Evolutionary conservation across 2,888 invertebrate genomes (phyloP), one percentile per base, ranked within the genome.

Genomic region (Drosophila neoperkinsi): DNA sequence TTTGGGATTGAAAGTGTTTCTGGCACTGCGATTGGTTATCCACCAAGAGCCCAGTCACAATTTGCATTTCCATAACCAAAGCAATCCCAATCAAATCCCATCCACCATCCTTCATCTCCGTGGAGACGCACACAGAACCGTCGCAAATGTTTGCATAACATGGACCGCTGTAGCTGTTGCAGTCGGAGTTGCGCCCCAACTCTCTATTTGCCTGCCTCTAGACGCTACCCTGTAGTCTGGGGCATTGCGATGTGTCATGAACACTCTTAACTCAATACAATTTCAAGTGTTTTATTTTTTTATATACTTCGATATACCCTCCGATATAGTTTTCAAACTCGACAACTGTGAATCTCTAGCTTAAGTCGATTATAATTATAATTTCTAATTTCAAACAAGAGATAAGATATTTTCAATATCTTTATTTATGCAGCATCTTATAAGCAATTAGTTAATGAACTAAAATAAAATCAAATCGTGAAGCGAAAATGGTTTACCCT

Each of bases 121-220:
- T 21, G 43, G 18, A 61, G 31, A 30, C 36, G 56, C 38, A 49
- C 28, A 60, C 38, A 31, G 41, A 57, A 36, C 6, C 49, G 60
- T 30, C 13, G 38, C 51, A 68, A 71, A 78, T 77, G 77, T 77
- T 77, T 60, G 62, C 74, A 74, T 61, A 59, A 56, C 56, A 55
- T 64, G 70, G 30, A 52, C 66, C 64, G 41, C 64, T 62, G 77
- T 69, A 59, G 73, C 77, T 49, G 51, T 55, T 28, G 50, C 58
- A 41, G 36, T 31, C 18, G 59, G 52, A 31, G 33, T 25, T 4
- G 46, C 21, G 43, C 16, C 34, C 41, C 55, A 55, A 50, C 72
- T 69, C 64, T 75, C 59, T 67, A 71, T 68, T 52, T 77, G 58
- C 68, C 71, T 72, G 71, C 67, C 67, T 59, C 46, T 64, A 58